Conservation (phyloP, 2,113 vertebrate species). For the Rhinolophus ferrumequinum region DNA sequence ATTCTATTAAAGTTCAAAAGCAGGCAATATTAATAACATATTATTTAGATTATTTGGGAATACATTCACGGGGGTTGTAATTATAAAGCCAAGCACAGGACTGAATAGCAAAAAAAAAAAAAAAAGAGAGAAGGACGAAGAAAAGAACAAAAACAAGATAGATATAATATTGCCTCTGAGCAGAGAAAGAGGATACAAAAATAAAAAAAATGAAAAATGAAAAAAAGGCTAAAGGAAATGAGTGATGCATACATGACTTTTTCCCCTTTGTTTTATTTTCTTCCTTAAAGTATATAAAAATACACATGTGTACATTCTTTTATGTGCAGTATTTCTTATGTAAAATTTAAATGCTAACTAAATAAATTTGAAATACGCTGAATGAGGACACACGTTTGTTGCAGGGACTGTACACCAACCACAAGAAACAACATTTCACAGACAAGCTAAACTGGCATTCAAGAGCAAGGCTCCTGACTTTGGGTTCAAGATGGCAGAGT, state of each 20-base stretch:
- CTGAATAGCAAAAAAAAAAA: background rate
- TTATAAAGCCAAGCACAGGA: slow-evolving; percentile 18
- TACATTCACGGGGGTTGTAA: background rate
- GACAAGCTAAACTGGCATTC: no score
- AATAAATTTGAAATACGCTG: slow-evolving; percentile 43
- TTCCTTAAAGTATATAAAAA: slow-evolving; percentile 37
- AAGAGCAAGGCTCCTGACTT: no score
- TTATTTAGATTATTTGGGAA: background rate
- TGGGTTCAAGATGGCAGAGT: no score
- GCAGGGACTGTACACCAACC: no score
- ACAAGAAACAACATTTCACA: no score
- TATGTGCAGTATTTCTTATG: background rate
- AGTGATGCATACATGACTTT: background rate
- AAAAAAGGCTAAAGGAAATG: slow-evolving; percentile 30
- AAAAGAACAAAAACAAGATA: background rate
- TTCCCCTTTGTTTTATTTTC: background rate
- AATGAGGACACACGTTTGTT: background rate
- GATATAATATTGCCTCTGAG: background rate
- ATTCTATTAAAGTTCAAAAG: slow-evolving; percentile 28
- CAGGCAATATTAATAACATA: background rate
- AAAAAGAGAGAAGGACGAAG: no score
- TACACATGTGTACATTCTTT: background rate
- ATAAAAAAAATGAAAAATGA: background rate
- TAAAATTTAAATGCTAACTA: slow-evolving; percentile 56
- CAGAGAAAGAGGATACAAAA: background rate